phyloP scores from a whole-genome alignment of 2,797 vertebrate genomes.

The Chromobotia macracanthus region DNA sequence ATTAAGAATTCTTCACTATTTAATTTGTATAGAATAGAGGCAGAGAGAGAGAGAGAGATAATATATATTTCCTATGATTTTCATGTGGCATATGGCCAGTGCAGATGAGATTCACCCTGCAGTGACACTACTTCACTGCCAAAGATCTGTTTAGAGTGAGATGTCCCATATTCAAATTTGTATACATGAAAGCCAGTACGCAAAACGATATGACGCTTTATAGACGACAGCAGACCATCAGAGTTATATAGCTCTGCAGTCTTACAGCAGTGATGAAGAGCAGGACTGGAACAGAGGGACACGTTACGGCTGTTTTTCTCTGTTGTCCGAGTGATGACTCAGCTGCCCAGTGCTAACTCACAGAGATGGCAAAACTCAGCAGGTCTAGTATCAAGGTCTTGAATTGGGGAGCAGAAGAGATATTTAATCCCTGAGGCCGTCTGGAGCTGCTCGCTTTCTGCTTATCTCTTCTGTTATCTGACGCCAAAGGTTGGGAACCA shows the following conservation, averaged over 20 bases:
- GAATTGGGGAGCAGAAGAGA: slow-evolving; percentile 37
- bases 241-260: slow-evolving; percentile 17
- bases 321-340: slow-evolving; percentile 34
- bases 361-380: slow-evolving; percentile 35
- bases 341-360: slow-evolving; percentile 21
- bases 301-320: slow-evolving; percentile 4
- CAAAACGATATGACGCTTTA: not conserved
- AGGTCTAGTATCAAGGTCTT: slow-evolving; percentile 43
- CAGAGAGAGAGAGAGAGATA: too few species aligned
- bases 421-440: slow-evolving; percentile 37
- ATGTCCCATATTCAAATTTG: slow-evolving; percentile 10
- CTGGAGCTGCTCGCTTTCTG: slow-evolving; percentile 33
- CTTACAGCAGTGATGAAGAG: slow-evolving; percentile 7
- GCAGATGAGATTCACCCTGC: not conserved
- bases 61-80: too few species aligned
- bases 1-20: too few species aligned
- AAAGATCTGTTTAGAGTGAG: not conserved
- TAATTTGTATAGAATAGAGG: too few species aligned
- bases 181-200: not conserved
- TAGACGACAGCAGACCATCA: slow-evolving; percentile 18
- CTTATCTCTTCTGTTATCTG: slow-evolving; percentile 48
- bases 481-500: slow-evolving; percentile 30
- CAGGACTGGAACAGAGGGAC: not conserved
- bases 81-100: not conserved
- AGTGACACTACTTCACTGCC: not conserved